Evolutionary conservation across 2,888 invertebrate genomes (phyloP).

Genomic region (Oscheius onirici): DNA sequence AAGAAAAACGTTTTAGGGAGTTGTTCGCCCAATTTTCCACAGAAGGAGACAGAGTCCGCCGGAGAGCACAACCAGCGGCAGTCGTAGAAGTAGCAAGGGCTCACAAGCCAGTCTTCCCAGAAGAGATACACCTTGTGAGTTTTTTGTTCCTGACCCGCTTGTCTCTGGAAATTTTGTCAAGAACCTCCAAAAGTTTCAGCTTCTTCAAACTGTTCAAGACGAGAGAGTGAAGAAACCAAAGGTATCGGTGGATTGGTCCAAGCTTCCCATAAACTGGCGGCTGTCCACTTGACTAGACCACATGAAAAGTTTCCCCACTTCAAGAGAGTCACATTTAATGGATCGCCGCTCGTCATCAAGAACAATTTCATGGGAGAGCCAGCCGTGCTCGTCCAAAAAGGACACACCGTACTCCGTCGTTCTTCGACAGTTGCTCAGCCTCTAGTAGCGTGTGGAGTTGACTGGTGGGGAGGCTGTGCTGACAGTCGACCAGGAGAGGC

Average conservation of each 20-base stretch:
- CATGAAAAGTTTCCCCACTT: slow-evolving; percentile 5
- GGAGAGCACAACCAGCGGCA: slow-evolving; percentile 30
- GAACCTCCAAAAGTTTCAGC: slow-evolving; percentile 15
- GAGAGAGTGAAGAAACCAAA: slow-evolving; percentile 22
- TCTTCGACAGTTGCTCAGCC: slow-evolving; percentile 19
- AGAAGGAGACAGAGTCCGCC: slow-evolving; percentile 21
- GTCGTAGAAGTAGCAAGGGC: slow-evolving; percentile 31
- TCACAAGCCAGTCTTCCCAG: slow-evolving; percentile 14
- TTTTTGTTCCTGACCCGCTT: not conserved
- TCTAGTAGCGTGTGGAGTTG: slow-evolving; percentile 19
- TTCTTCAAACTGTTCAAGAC: slow-evolving; percentile 11
- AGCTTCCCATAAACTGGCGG: slow-evolving; percentile 8
- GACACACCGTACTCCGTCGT: slow-evolving; percentile 27
- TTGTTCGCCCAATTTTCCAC: not conserved
- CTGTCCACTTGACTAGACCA: slow-evolving; percentile 7
- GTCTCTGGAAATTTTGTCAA: no score
- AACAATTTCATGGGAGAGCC: slow-evolving; percentile 41
- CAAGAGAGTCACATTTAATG: slow-evolving; percentile 24
- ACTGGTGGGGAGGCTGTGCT: slow-evolving; percentile 20
- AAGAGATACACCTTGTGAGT: slow-evolving; percentile 26
- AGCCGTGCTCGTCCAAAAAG: slow-evolving; percentile 47
- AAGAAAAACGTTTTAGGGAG: not conserved
- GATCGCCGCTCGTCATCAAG: slow-evolving; percentile 24
- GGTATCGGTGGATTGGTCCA: slow-evolving; percentile 7
- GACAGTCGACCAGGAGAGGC: slow-evolving; percentile 3